Conservation (phyloP, 2,113 vertebrate genomes). For the Bambusicola thoracicus region DNA sequence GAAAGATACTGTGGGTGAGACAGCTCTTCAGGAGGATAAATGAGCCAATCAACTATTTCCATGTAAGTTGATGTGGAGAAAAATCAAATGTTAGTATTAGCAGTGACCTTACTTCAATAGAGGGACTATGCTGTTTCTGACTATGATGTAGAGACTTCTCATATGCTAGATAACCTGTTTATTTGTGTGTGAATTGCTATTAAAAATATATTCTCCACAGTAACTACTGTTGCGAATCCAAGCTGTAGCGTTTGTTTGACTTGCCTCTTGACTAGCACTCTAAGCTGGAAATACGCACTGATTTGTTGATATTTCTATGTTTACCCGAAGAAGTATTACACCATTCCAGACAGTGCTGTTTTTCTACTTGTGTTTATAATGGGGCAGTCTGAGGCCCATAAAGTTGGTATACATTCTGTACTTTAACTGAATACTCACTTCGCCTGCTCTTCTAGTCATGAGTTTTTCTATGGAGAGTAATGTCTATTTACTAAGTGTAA, state of each 20-base stretch:
- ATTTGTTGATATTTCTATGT: background rate
- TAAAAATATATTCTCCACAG: background rate
- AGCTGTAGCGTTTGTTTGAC: background rate
- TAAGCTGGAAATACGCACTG: background rate
- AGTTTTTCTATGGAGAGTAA: background rate
- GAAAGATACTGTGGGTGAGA: constrained; percentile 85
- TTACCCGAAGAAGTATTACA: background rate
- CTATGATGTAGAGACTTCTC: background rate
- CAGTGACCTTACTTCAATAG: background rate
- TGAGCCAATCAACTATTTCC: constrained; percentile 83
- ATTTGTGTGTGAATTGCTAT: background rate
- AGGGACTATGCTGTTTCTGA: background rate
- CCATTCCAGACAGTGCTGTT: background rate
- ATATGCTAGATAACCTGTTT: background rate
- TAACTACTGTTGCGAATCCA: background rate
- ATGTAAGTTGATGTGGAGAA: constrained; percentile 72
- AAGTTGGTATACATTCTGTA: background rate
- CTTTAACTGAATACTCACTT: background rate
- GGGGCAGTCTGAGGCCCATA: background rate
- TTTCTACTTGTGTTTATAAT: background rate
- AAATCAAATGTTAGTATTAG: background rate
- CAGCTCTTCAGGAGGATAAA: constrained; percentile 83
- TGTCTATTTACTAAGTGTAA: background rate
- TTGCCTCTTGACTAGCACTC: background rate
- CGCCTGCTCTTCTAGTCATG: background rate